Evolutionary conservation across 1,140 invertebrate species (phyloP).

Genomic region (Dryas iulia): DNA sequence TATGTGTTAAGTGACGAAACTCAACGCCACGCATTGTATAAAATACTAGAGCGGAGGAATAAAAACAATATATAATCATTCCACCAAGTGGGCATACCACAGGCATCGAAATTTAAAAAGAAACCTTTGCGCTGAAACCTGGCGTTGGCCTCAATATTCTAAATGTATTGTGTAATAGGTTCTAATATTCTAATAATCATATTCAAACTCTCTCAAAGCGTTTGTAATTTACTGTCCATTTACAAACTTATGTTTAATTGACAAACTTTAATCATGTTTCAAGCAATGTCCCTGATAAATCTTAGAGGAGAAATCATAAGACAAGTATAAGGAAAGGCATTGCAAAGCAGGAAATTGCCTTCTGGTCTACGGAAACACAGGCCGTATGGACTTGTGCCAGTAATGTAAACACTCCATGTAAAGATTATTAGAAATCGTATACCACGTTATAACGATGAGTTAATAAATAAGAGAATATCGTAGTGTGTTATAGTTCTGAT

Average conservation of each 20-base stretch:
- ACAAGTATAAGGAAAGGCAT: not conserved
- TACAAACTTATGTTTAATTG: not conserved
- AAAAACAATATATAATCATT: no score
- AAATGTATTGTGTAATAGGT: no score
- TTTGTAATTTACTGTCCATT: not conserved
- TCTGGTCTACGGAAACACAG: not conserved
- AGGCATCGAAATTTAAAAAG: no score
- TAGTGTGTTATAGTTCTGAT: no score
- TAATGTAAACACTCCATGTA: not conserved
- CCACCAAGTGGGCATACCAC: no score
- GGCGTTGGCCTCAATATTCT: no score
- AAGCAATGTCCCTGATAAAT: not conserved
- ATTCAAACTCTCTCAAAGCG: not conserved
- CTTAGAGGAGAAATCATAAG: not conserved
- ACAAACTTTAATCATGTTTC: not conserved
- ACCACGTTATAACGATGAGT: not conserved
- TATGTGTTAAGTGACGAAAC: no score
- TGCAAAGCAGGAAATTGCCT: conserved; percentile 8
- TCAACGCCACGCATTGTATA: no score
- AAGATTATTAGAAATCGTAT: not conserved
- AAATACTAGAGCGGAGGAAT: no score
- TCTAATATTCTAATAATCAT: not conserved
- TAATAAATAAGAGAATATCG: not conserved
- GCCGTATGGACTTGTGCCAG: not conserved
- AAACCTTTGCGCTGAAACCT: no score